Evolutionary conservation across 1,140 invertebrate genomes (phyloP), one percentile per base, ranked within the genome.

Genomic region (Anagrus nilaparvatae): DNA sequence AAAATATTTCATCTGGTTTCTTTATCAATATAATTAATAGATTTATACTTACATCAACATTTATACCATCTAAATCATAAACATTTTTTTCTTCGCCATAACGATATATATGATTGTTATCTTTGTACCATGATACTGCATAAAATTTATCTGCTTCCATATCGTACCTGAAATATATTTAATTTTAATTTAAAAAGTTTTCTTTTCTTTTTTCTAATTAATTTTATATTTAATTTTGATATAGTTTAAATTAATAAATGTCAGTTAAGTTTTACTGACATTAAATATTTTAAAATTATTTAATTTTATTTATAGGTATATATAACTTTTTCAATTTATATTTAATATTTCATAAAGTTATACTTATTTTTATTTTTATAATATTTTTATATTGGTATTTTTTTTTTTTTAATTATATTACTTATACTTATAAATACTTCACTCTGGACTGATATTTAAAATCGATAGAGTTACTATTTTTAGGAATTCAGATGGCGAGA

Each of bases 51-150:
- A 84, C 81, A 55, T 86, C 79, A 38, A 87, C 80, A 58, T 77
- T 75, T 40, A 86, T 74, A 7, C 83, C 84, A 23, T 81, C 76
- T 18, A 86, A 69, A 43, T 63, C 61, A 57, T 82, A 84, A 39
- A 74, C 77, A 43, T 74, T 74, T 69, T 75, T 9, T 74, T 76
- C 33, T 69, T 65, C 27, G 69, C 72, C 45, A 55, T 76, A 78
- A 12, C 80, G 78, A 65, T 85, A 90, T 65, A 91, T 89, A 61
- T 89, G 86, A 56, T 84, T 82, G 59, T 87, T 78, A 63, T 88
- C 86, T 62, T 87, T 84, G 67, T 89, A 90, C 87, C 87, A 90
- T 58, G 84, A 82, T 40, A 87, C 82, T n/a, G 81, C 77, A 61
- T 87, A 87, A 3, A 90, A 67, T 20, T 64, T 74, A 55, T 87